A percentile compares a stretch with the other conserved stretches of the same genome.
Evolutionary conservation across 1,140 invertebrate species (phyloP).

Genomic region (Drosophila suzukii): DNA sequence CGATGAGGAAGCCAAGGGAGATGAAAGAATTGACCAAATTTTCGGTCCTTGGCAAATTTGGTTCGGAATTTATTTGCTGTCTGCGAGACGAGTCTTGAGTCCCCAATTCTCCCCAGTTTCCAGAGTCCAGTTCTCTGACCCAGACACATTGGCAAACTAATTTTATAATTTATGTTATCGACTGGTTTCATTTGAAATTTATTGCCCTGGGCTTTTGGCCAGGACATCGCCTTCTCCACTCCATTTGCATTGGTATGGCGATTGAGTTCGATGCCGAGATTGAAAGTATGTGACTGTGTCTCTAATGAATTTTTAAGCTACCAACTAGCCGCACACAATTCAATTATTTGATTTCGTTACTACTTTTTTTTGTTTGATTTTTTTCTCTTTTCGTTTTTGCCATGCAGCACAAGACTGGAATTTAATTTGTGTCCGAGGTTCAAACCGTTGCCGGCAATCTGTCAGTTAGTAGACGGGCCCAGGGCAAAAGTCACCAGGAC

Average conservation of each 20-base stretch:
- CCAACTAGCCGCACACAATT: conserved; percentile 55
- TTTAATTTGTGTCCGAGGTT: conserved; percentile 58
- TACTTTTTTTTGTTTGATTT: not conserved
- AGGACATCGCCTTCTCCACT: not conserved
- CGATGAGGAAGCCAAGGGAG: conserved; percentile 6
- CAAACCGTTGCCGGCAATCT: conserved; percentile 54
- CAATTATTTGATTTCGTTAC: conserved; percentile 59
- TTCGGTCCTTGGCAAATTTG: conserved; percentile 25
- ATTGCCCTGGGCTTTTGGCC: conserved; percentile 20
- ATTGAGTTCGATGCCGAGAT: conserved; percentile 36
- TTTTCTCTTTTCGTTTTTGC: not conserved
- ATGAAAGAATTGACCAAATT: conserved; percentile 21
- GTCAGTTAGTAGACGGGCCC: conserved; percentile 39
- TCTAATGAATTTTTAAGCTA: conserved; percentile 63
- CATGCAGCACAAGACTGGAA: conserved; percentile 43
- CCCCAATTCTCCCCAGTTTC: not conserved
- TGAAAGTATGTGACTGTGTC: conserved; percentile 37
- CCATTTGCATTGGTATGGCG: conserved; percentile 29
- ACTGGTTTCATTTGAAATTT: conserved; percentile 59
- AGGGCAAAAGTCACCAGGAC: conserved; percentile 41
- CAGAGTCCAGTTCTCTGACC: not conserved
- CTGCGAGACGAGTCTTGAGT: conserved; percentile 19
- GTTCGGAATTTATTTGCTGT: conserved; percentile 49
- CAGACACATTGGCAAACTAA: conserved; percentile 54
- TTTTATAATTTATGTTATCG: conserved; percentile 68